Percentiles rank a stretch among this genome's conserved stretches.
phyloP scores from a whole-genome alignment of 2,888 invertebrate species.

The Clivina fossor region DNA sequence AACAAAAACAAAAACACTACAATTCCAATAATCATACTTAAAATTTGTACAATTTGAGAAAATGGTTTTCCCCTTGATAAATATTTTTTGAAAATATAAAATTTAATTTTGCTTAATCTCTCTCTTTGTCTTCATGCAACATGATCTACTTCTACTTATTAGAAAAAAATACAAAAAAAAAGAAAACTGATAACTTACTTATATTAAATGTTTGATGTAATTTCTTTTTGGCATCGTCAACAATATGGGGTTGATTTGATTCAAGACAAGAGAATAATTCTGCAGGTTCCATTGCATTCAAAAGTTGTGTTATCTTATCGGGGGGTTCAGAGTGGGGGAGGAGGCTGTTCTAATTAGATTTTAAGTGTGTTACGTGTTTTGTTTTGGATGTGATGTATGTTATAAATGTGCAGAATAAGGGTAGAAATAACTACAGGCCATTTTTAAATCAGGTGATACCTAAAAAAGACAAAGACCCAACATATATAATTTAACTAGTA shows the following conservation, averaged over 20 bases:
- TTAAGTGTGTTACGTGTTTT: slow-evolving; percentile 29
- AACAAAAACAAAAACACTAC: too few relatives aligned
- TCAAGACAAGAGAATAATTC: slow-evolving; percentile 69
- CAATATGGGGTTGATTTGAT: slow-evolving; percentile 65
- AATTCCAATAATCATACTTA: too few relatives aligned
- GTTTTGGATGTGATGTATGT: slow-evolving; percentile 22
- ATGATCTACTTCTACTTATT: too few relatives aligned
- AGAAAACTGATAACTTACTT: slow-evolving; percentile 58
- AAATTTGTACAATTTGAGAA: too few relatives aligned
- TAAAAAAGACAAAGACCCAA: slow-evolving; percentile 17
- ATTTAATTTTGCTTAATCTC: too few relatives aligned
- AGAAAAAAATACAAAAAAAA: slow-evolving; percentile 16
- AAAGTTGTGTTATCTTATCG: slow-evolving; percentile 22
- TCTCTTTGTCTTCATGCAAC: too few relatives aligned
- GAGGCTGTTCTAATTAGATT: too few relatives aligned
- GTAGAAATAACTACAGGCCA: slow-evolving; percentile 29
- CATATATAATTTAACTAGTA: slow-evolving; percentile 3
- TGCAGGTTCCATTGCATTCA: slow-evolving; percentile 50
- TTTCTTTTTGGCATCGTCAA: slow-evolving; percentile 68
- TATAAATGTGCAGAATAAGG: slow-evolving; percentile 30
- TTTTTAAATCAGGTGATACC: slow-evolving; percentile 32
- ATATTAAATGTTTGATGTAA: slow-evolving; percentile 71
- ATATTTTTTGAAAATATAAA: too few relatives aligned
- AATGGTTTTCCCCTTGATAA: too few relatives aligned
- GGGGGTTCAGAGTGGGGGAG: slow-evolving; percentile 22